Percentiles rank a stretch among this genome's conserved stretches.
phyloP scores from a whole-genome alignment of 1,140 invertebrate genomes.

The Phthorimaea operculella region DNA sequence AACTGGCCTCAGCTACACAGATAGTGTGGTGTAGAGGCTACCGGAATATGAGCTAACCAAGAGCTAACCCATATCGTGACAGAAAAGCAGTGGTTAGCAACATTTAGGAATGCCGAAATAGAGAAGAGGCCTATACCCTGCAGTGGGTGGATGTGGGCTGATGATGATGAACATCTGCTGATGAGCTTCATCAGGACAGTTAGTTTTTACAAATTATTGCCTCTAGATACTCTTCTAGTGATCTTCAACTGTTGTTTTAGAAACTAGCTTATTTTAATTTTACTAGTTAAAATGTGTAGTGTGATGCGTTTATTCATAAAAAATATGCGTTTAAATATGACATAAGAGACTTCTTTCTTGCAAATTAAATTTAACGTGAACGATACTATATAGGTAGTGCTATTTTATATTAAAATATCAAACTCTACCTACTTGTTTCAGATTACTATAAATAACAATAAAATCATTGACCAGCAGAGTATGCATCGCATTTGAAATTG shows the following conservation, averaged over 20 bases:
- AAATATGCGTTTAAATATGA: too few relatives aligned
- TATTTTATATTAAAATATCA: neutral
- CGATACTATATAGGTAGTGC: too few relatives aligned
- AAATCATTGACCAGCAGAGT: neutral
- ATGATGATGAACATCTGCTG: too few relatives aligned
- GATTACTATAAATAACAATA: neutral
- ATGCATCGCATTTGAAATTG: neutral
- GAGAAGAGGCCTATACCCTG: too few relatives aligned
- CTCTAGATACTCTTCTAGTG: too few relatives aligned
- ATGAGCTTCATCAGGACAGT: too few relatives aligned
- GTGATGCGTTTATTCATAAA: too few relatives aligned
- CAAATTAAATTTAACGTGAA: too few relatives aligned
- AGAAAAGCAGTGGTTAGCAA: conserved; percentile 18
- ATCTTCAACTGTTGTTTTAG: too few relatives aligned
- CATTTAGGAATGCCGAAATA: conserved; percentile 13
- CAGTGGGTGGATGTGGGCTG: too few relatives aligned
- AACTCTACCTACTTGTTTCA: neutral
- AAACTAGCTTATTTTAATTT: neutral
- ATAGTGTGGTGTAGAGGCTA: conserved; percentile 12
- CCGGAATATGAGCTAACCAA: conserved; percentile 9
- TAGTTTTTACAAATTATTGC: too few relatives aligned
- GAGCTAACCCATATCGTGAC: conserved; percentile 21
- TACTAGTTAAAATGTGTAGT: neutral
- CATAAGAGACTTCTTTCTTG: too few relatives aligned
- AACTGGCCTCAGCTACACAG: conserved; percentile 20